Conservation (phyloP, 2,113 vertebrate species). For the Otocyon megalotis region DNA sequence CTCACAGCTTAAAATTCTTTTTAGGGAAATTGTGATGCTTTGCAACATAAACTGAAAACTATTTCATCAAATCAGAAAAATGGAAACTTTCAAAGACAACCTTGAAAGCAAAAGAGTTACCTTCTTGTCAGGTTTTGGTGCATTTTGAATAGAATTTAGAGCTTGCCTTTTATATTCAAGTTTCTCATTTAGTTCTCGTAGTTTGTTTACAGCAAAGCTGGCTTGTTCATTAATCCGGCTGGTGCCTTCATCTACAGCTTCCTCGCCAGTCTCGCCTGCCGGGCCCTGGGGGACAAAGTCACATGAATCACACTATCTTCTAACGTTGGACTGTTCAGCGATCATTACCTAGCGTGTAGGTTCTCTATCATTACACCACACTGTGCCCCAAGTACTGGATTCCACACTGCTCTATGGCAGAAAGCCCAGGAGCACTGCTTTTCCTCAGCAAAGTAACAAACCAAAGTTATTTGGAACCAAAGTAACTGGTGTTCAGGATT, state of each 20-base stretch:
- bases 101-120: conserved; percentile 83
- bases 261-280: conserved; percentile 89
- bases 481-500: background rate
- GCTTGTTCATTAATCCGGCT: conserved; percentile 95
- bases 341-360: background rate
- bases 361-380: background rate
- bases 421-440: background rate
- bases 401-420: background rate
- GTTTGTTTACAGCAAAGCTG: conserved; percentile 95
- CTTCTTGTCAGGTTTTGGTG: conserved; percentile 98
- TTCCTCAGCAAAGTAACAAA: conserved; percentile 33
- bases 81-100: conserved; percentile 45
- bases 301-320: background rate
- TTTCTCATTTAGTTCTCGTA: conserved; percentile 95
- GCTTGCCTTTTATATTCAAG: conserved; percentile 98
- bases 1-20: background rate
- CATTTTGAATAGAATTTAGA: conserved; percentile 95
- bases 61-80: conserved; percentile 44
- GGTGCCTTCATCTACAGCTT: conserved; percentile 91
- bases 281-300: conserved; percentile 85
- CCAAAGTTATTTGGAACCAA: background rate
- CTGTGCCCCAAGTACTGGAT: background rate
- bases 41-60: background rate
- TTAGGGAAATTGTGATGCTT: background rate
- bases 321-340: background rate